Evolutionary conservation across 2,113 vertebrate genomes (phyloP), one percentile per base, ranked within the genome.

Genomic region (Bombycilla garrulus): DNA sequence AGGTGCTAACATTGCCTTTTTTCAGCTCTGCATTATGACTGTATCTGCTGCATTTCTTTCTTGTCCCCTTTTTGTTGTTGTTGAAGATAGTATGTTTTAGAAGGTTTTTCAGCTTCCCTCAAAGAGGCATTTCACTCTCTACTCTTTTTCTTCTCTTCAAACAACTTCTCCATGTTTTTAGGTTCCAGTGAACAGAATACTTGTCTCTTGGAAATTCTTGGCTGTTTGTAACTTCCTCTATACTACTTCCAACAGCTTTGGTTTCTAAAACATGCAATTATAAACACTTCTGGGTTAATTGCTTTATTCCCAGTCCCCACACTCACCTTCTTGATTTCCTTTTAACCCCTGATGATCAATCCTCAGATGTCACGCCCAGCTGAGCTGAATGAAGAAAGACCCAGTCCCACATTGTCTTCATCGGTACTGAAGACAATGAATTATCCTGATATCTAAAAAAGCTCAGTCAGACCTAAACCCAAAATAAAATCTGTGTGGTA

Each of bases 1-100:
- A 74, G 89, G 56, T 8, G 2, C 21, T 67, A 44, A 4, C n/a
- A 23, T 6, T 45, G 69, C 18, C 40, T 11, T 35, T 66, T 61
- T 65, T 88, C 15, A 45, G 6, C 12, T 38, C 31, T 51, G 9
- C 45, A 31, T 25, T 79, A 26, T 15, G 40, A 38, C 6, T 21
- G 78, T 90, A 98, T 98, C 96, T 98, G 97, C 48, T 48, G 87
- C 50, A 98, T 97, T 86, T 98, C 96, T 76, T 96, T 97, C 93
- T 95, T 95, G 9, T 76, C 93, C 64, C 80, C 92, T 60, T 95
- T 44, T 96, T 76, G 96, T 76, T 94, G 89, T 77, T 97, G 89
- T 73, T 97, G 96, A 38, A 98, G 73, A 61, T 38, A 82, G 35
- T 83, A 93, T 82, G 79, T 95, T 90, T 95, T 96, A 35, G 94